phyloP scores from a whole-genome alignment of 2,888 invertebrate genomes.

The Pharmacophagus antenor region DNA sequence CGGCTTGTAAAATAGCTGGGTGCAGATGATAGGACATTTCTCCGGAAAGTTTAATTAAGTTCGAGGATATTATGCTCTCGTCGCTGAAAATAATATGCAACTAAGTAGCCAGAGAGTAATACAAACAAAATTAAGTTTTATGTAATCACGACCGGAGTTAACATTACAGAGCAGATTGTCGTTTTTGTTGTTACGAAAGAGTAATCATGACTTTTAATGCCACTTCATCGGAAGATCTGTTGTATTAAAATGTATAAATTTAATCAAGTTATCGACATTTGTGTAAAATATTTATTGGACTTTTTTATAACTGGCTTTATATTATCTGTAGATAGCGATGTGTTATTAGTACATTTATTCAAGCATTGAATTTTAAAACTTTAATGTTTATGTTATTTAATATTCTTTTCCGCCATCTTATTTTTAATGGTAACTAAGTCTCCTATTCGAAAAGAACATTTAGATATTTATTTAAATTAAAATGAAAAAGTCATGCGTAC shows the following conservation, averaged over 20 bases:
- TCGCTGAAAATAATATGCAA: conserved; percentile 21
- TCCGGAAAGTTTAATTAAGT: conserved; percentile 23
- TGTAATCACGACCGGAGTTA: conserved; percentile 11
- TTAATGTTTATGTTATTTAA: too few species aligned
- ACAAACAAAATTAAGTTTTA: conserved; percentile 6
- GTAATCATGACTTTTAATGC: background rate
- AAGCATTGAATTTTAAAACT: background rate
- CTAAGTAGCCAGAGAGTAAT: conserved; percentile 15
- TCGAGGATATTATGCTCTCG: conserved; percentile 18
- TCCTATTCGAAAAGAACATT: too few species aligned
- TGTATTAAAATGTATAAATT: background rate
- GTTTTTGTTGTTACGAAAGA: background rate
- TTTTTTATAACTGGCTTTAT: background rate
- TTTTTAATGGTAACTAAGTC: too few species aligned
- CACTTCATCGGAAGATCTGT: background rate
- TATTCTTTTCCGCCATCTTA: too few species aligned
- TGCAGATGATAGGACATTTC: conserved; percentile 19
- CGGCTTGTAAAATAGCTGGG: conserved; percentile 9
- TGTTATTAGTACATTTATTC: too few species aligned
- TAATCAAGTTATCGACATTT: background rate
- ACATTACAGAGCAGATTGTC: background rate
- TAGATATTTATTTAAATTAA: too few species aligned
- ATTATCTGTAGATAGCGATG: background rate
- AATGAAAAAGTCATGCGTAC: too few species aligned
- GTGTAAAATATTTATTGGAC: background rate